Evolutionary conservation across 2,797 vertebrate genomes (phyloP).

Genomic region (Dicrostonyx torquatus): DNA sequence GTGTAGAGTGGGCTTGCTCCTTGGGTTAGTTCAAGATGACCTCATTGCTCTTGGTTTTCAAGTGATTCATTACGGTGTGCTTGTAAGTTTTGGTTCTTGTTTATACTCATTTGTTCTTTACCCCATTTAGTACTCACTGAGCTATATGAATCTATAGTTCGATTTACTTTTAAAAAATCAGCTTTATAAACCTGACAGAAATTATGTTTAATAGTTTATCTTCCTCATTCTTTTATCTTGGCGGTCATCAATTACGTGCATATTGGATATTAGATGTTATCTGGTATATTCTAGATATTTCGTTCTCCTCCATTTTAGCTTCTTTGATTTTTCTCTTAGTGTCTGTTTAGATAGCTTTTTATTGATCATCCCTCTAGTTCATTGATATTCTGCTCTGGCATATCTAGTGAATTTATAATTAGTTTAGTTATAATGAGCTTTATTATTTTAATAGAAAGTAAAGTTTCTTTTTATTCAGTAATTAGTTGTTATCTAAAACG

Average conservation of each 20-base stretch:
- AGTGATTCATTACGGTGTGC: neutral
- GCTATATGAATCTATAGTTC: neutral
- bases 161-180: neutral
- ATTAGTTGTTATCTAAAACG: neutral
- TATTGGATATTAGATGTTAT: slow-evolving; percentile 15
- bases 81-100: neutral
- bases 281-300: neutral
- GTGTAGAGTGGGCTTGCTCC: neutral
- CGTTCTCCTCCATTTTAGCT: neutral
- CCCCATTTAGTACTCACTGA: neutral
- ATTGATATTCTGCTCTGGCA: neutral
- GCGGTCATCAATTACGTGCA: neutral
- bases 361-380: neutral
- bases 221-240: neutral
- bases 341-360: neutral
- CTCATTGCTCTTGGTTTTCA: neutral
- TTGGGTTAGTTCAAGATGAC: neutral
- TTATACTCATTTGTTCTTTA: neutral
- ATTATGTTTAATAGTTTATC: neutral
- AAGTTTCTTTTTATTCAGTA: neutral
- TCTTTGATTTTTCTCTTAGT: neutral
- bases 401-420: neutral
- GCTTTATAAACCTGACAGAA: neutral
- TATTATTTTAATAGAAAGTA: neutral
- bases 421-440: neutral